A percentile compares a stretch with the other conserved stretches of the same genome.
These are phyloP conservation scores for Tribolium castaneum DNA, from an alignment of 1,140 invertebrate genomes.

Conservation along the genomic window DNA sequence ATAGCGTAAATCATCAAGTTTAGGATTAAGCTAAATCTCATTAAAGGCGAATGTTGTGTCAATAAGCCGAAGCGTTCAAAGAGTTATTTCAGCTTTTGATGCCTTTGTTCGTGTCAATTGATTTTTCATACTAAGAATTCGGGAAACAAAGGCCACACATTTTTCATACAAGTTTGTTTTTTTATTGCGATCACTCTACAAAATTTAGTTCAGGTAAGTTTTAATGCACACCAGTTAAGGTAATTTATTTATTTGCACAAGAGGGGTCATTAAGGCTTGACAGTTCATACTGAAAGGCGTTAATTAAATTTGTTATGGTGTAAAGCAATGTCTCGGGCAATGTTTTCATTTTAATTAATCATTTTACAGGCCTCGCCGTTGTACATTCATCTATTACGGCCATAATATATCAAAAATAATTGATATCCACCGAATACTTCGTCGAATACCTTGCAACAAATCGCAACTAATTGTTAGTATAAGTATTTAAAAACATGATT, in stretches of 20 bases:
- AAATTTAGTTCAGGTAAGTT: not conserved
- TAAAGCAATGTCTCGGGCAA: constrained; percentile 29
- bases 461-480: not conserved
- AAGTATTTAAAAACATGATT: not conserved
- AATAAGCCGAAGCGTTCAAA: no score
- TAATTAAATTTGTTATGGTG: constrained; percentile 35
- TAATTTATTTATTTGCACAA: constrained; percentile 31
- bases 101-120: no score
- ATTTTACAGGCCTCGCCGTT: not conserved
- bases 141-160: no score
- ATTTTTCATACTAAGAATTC: no score
- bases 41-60: no score
- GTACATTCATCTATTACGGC: constrained; percentile 5
- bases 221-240: not conserved
- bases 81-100: no score
- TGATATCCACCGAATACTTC: constrained; percentile 21
- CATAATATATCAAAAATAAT: constrained; percentile 30
- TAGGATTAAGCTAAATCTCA: no score
- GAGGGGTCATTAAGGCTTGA: not conserved
- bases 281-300: constrained; percentile 24
- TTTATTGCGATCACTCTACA: not conserved
- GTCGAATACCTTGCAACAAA: not conserved
- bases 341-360: constrained; percentile 35
- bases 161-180: no score
- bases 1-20: no score